Percentiles rank a stretch among this genome's conserved stretches.
phyloP scores from a whole-genome alignment of 2,888 invertebrate genomes.

The Ecliptopera silaceata region DNA sequence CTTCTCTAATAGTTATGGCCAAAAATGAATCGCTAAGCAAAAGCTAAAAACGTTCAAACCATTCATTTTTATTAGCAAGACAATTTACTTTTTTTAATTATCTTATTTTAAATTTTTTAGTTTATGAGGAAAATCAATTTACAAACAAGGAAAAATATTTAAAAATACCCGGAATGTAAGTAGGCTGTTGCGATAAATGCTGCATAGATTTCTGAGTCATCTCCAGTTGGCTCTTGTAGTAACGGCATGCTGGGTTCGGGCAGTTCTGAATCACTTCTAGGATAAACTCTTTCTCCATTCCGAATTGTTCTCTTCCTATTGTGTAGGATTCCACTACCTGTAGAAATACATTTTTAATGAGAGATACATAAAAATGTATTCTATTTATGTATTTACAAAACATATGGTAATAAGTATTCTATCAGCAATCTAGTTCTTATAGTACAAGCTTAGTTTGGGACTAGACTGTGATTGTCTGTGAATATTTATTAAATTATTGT shows the following conservation, averaged over 20 bases:
- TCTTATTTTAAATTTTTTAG: too few species aligned
- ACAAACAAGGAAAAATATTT: background rate
- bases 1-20: too few species aligned
- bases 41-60: too few species aligned
- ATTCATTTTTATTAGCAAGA: too few species aligned
- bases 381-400: too few species aligned
- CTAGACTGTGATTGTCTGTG: too few species aligned
- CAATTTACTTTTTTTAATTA: too few species aligned
- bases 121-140: constrained; percentile 6
- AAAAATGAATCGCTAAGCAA: too few species aligned
- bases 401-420: too few species aligned
- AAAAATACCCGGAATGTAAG: constrained; percentile 75
- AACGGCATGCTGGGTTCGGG: constrained; percentile 93
- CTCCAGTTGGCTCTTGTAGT: constrained; percentile 92
- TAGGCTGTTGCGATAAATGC: constrained; percentile 84
- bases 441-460: too few species aligned
- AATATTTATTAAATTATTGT: too few species aligned
- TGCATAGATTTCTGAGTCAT: constrained; percentile 88
- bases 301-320: constrained; percentile 91
- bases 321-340: constrained; percentile 93
- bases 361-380: background rate
- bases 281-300: constrained; percentile 95
- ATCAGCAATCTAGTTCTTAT: too few species aligned
- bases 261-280: constrained; percentile 95
- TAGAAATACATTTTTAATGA: constrained; percentile 1